Evolutionary conservation across 2,888 invertebrate species (phyloP).

Genomic region (Drepanosiphum platanoidis): DNA sequence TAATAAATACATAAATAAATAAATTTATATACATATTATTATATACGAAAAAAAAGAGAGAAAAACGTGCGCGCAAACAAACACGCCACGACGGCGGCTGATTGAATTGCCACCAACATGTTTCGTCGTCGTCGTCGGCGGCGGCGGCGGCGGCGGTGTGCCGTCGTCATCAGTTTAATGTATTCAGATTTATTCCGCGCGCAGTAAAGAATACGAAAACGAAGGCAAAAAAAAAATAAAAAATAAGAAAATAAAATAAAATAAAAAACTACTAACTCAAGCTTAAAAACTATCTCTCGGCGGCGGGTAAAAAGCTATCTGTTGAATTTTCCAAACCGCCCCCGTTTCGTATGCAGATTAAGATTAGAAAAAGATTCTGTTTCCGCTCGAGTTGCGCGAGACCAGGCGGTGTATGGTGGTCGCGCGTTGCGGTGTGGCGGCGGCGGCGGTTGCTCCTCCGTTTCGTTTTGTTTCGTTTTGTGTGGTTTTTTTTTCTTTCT

Average conservation of each 20-base stretch:
- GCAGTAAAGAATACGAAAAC: slow-evolving; percentile 43
- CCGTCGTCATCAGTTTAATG: slow-evolving; percentile 56
- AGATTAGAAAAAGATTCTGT: slow-evolving; percentile 61
- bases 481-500: slow-evolving; percentile 18
- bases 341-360: slow-evolving; percentile 62
- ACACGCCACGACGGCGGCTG: neutral
- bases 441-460: slow-evolving; percentile 2
- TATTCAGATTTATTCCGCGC: slow-evolving; percentile 60
- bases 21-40: neutral
- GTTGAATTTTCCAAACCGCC: slow-evolving; percentile 59
- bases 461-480: neutral
- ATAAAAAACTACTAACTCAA: slow-evolving; percentile 40
- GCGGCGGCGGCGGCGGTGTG: neutral
- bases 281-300: slow-evolving; percentile 59
- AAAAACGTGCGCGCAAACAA: neutral
- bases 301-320: slow-evolving; percentile 56
- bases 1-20: neutral
- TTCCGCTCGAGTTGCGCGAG: slow-evolving; percentile 55
- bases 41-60: neutral
- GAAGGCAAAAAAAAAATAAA: slow-evolving; percentile 10
- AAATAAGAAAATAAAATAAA: slow-evolving; percentile 21
- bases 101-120: slow-evolving; percentile 55
- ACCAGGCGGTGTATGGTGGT: slow-evolving; percentile 55
- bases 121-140: slow-evolving; percentile 4
- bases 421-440: slow-evolving; percentile 2